Percentiles rank a stretch among this genome's conserved stretches.
phyloP scores from a whole-genome alignment of 2,888 invertebrate species.

The Nomada lathburiana region DNA sequence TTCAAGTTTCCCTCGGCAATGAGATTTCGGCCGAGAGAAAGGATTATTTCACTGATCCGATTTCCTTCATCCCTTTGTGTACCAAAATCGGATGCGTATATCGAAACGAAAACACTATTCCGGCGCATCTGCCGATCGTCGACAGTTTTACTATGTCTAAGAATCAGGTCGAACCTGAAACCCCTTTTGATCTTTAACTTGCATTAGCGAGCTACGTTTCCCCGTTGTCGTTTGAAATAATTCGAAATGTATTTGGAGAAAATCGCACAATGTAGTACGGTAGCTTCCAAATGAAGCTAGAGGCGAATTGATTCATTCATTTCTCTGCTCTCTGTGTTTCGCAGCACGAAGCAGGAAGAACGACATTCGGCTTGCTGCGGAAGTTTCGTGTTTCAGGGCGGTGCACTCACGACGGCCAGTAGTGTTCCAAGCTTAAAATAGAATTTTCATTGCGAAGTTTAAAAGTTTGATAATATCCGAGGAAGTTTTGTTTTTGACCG shows the following conservation, averaged over 20 bases:
- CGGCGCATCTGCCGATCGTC: conserved; percentile 32
- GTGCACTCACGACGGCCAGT: conserved; percentile 53
- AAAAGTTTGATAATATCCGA: conserved; percentile 23
- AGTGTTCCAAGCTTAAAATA: conserved; percentile 51
- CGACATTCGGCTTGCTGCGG: conserved; percentile 74
- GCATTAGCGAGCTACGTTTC: neutral
- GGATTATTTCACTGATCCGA: conserved; percentile 61
- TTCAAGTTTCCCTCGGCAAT: conserved; percentile 27
- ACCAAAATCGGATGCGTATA: conserved; percentile 19
- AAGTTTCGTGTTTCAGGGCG: conserved; percentile 79
- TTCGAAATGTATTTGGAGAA: neutral
- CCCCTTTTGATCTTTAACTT: neutral
- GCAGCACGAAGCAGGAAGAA: conserved; percentile 61
- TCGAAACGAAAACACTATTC: conserved; percentile 29
- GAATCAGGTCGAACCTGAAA: conserved; percentile 5
- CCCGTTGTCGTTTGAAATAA: neutral
- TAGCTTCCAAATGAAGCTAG: neutral
- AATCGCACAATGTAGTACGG: neutral
- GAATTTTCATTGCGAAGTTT: conserved; percentile 32
- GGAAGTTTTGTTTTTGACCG: neutral
- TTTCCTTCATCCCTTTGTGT: conserved; percentile 46
- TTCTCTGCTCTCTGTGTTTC: conserved; percentile 17
- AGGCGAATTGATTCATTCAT: conserved; percentile 8
- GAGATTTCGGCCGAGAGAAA: conserved; percentile 30
- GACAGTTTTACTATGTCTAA: conserved; percentile 10